Evolutionary conservation across 1,140 invertebrate genomes (phyloP), one percentile per base, ranked within the genome.

Genomic region (Drosophila tristis): DNA sequence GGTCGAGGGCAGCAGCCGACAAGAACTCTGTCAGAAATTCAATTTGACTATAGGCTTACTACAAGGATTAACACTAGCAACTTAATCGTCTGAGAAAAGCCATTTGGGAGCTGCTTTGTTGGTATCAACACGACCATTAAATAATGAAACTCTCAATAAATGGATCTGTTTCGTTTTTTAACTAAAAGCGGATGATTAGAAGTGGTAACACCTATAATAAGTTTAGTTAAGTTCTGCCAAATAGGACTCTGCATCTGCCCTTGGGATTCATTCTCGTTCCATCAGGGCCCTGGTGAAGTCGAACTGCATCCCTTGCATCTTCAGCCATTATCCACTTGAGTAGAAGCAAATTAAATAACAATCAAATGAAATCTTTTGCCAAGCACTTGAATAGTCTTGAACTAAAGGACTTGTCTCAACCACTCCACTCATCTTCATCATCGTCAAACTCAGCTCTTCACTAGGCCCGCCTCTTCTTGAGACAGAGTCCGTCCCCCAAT

Each of bases 341-440:
- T 11, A 51, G 35, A 31, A 8, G 61, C 35, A 39, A 11, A 39
- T 13, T 39, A 35, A 70, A 70, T 58, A 20, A 45, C 64, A 70
- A 70, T 58, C 65, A 57, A 70, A 70, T 58, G 58, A 13, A 25
- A 58, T 50, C 58, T 67, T 70, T 58, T 50, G 67, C 67, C 26
- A 70, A 70, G 57, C 53, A 70, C 67, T 70, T 58, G 64, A 70
- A 35, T 15, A 15, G 42, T 25, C 45, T 16, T 26, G 35, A 56
- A 25, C 29, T 26, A 25, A 49, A 70, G 64, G 66, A 68, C 64
- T 25, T 35, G 64, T 48, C 61, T 66, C 64, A 65, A 4, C 31
- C 31, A 56, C 44, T 70, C 64, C 51, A 49, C 66, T 70, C 45
- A 57, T 43, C 9, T 39, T 43, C 61, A 42, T n/a, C 45, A 39